Evolutionary conservation across 2,113 vertebrate species (phyloP), one percentile per base, ranked within the genome.

Genomic region (Pitta sordida): DNA sequence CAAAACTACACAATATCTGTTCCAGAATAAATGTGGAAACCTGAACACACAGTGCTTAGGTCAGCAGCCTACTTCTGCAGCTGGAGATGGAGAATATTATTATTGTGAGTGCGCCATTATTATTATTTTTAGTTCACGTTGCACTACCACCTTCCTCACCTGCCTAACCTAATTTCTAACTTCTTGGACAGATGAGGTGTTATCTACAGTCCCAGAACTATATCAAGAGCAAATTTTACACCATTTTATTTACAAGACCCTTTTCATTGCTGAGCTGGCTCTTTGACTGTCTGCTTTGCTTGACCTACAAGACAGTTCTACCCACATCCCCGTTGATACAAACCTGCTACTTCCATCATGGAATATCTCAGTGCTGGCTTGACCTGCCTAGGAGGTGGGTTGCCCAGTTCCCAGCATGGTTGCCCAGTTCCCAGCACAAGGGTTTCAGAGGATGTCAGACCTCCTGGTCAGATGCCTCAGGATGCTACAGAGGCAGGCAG

Each of bases 41-140:
- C 16, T 62, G 70, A 71, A 36, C 14, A 39, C 30, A 14, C 9
- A 34, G 6, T 55, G 81, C 67, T 84, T 55, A 59, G 49, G 41
- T 82, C 91, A 89, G 83, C 89, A 94, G 41, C 92, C 91, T 85
- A 64, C 62, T 93, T 95, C 49, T 79, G 74, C 77, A 88, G 58
- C 65, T 85, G 86, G 23, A 14, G 30, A 76, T 32, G 41, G 15
- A 64, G n/a, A 52, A 71, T 37, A 84, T 64, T 46, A 79, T 60
- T 82, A 76, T 79, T 95, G 60, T 58, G 65, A 73, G 9, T 13
- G 7, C 41, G 41, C 13, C 56, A 10, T 87, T 85, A 82, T 87
- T 85, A 82, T 79, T 89, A 80, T 90, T 90, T 94, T 90, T 91
- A 94, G 67, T n/a, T 49, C 20, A 29, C 68, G 12, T 22, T 83